Evolutionary conservation across 2,888 invertebrate genomes (phyloP).

Genomic region (Osmoderma eremita): DNA sequence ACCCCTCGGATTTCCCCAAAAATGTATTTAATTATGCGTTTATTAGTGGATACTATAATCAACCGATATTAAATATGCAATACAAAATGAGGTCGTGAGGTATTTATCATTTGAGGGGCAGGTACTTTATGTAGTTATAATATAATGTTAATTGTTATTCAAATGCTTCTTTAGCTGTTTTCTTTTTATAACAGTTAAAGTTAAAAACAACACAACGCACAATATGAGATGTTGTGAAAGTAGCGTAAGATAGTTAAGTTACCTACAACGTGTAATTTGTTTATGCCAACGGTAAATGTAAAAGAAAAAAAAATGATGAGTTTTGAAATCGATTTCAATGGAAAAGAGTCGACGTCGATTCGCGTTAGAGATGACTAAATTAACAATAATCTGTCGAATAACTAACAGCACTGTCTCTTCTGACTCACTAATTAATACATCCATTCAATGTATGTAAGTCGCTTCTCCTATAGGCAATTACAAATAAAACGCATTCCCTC

Average conservation of each 20-base stretch:
- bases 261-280: slow-evolving; percentile 18
- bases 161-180: slow-evolving; percentile 24
- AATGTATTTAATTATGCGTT: too few species aligned
- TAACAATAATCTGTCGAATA: slow-evolving; percentile 24
- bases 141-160: slow-evolving; percentile 33
- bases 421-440: background rate
- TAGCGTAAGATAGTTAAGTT: slow-evolving; percentile 29
- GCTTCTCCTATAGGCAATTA: too few species aligned
- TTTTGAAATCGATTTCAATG: background rate
- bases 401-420: slow-evolving; percentile 4
- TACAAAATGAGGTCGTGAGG: too few species aligned
- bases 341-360: background rate
- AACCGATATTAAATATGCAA: too few species aligned
- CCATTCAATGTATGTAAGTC: too few species aligned
- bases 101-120: too few species aligned
- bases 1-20: too few species aligned
- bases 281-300: background rate
- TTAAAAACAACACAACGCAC: slow-evolving; percentile 1
- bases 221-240: slow-evolving; percentile 33
- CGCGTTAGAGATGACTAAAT: slow-evolving; percentile 15
- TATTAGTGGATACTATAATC: too few species aligned
- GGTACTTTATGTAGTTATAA: too few species aligned
- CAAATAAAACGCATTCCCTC: too few species aligned
- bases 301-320: slow-evolving; percentile 7
- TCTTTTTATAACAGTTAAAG: slow-evolving; percentile 13